These are phyloP conservation scores for Sycophaga agraensis DNA, from an alignment of 1,140 invertebrate genomes.

Conservation along the genomic window DNA sequence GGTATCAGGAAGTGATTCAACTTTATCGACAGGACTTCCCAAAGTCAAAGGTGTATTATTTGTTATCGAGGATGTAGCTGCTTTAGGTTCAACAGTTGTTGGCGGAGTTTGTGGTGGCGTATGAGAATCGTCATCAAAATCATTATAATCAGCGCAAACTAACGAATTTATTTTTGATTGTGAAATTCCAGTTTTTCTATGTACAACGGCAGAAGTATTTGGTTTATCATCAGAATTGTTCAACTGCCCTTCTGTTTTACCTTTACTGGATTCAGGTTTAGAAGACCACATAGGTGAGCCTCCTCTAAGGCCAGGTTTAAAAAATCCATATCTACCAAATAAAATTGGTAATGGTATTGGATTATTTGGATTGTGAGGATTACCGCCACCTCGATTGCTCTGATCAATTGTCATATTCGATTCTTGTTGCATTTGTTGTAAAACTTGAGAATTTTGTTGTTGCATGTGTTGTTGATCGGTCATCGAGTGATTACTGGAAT, in stretches of 20 bases:
- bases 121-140: constrained; percentile 66
- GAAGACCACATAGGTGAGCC: constrained; percentile 72
- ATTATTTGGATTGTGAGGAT: constrained; percentile 58
- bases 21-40: constrained; percentile 46
- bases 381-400: constrained; percentile 57
- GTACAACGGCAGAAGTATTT: constrained; percentile 57
- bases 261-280: constrained; percentile 52
- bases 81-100: constrained; percentile 39
- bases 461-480: constrained; percentile 43
- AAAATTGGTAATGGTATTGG: constrained; percentile 56
- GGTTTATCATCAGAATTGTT: constrained; percentile 46
- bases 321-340: constrained; percentile 60
- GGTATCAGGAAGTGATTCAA: constrained; percentile 55
- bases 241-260: constrained; percentile 51
- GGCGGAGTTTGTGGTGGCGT: constrained; percentile 63
- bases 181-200: constrained; percentile 54
- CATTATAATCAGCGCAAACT: constrained; percentile 66
- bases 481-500: constrained; percentile 43
- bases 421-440: constrained; percentile 45
- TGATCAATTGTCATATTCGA: constrained; percentile 34
- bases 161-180: constrained; percentile 61
- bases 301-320: constrained; percentile 68
- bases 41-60: constrained; percentile 38
- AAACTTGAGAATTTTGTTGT: constrained; percentile 37
- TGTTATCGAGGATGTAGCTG: constrained; percentile 34